phyloP scores from a whole-genome alignment of 2,113 vertebrate species.

The Daboia siamensis region DNA sequence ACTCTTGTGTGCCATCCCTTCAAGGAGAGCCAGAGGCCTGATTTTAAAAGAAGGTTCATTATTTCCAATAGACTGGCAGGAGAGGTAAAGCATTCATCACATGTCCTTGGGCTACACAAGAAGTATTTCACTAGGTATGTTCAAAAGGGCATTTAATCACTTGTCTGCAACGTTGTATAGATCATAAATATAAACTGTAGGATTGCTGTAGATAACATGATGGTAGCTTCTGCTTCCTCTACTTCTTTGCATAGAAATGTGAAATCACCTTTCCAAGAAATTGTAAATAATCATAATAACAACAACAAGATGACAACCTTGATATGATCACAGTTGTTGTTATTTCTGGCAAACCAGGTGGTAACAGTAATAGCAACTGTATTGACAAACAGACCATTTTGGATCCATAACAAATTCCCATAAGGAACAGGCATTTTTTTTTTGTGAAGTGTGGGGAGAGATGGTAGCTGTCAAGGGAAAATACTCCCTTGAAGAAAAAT shows the following conservation, averaged over 20 bases:
- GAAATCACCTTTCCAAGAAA: not conserved
- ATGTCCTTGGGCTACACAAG: slow-evolving; percentile 30
- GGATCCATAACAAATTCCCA: not conserved
- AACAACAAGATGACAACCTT: not conserved
- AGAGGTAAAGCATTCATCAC: slow-evolving; percentile 42
- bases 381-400: not conserved
- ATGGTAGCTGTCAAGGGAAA: not conserved
- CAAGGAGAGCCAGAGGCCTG: slow-evolving; percentile 29
- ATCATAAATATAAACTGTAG: slow-evolving; percentile 45
- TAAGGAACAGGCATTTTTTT: not conserved
- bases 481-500: not conserved
- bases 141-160: slow-evolving; percentile 46
- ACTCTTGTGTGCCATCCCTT: slow-evolving; percentile 44
- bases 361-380: not conserved
- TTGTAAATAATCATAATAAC: not conserved
- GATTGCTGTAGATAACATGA: slow-evolving; percentile 31
- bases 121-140: slow-evolving; percentile 28
- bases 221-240: slow-evolving; percentile 37
- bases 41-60: slow-evolving; percentile 50
- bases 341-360: not conserved
- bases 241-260: slow-evolving; percentile 35
- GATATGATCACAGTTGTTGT: not conserved
- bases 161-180: slow-evolving; percentile 37
- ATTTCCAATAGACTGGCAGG: slow-evolving; percentile 49
- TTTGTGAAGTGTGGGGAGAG: not conserved